Base-by-base conservation (phyloP, 2,888 invertebrate genomes). In the Notodonta dromedarius region DNA sequence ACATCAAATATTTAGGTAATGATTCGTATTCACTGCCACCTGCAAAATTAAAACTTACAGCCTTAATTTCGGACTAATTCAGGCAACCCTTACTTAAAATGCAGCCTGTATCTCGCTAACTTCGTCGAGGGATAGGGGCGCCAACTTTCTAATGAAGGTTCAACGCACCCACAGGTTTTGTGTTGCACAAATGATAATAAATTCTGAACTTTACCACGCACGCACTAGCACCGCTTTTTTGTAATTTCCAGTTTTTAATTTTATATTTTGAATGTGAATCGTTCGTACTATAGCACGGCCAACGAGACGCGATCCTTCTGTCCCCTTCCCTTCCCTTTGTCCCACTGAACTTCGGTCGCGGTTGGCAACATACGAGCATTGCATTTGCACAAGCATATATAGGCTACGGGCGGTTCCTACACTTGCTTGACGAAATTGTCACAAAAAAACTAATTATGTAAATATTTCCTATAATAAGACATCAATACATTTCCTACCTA, bases 111-210 rank as follows among this genome's bases (percentile, higher is more conserved):
- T 72, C 62, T 70, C 70, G 57, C 54, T 51, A 69, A 73, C 71
- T 63, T 67, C 24, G 40, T 39, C 54, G 55, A 59, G 59, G 61
- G 63, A 61, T 61, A 53, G 46, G 53, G n/a, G 13, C 5, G 46
- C 46, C 39, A 70, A 76, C 65, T 78, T 79, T 53, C 59, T 73
- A 72, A 80, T 67, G 59, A 76, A 66, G 60, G 66, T 59, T 65
- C 57, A 64, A 65, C 60, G 64, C 56, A 68, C 63, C 57, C 70
- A 56, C 46, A 46, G 13, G 46, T 46, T 46, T 46, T n/a, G 13
- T 46, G n/a, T n/a, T 46, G 5, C n/a, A 13, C 46, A 46, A n/a
- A n/a, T 2, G 9, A 46, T 46, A 42, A 5, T 46, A 46, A n/a
- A 46, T 13, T 5, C 4, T 2, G 46, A 46, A 46, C 13, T 46